Base-by-base conservation (phyloP, 2,113 vertebrate genomes). In the Choloepus hoffmanni region DNA sequence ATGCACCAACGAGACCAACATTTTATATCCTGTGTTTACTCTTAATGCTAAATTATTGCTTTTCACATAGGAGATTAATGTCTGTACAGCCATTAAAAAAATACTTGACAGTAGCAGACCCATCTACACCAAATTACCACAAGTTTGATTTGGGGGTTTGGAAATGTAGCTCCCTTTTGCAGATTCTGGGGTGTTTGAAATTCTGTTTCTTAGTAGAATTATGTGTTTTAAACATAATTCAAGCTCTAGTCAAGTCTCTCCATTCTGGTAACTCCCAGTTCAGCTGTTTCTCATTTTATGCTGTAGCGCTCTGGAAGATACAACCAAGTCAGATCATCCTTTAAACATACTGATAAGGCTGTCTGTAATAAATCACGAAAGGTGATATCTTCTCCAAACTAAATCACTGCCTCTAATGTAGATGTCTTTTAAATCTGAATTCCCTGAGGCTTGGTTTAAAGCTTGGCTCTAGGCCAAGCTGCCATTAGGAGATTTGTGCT, bases 401-500 rank as follows among this genome's bases (percentile, higher is more conserved):
- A 58, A 96, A 95, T 91, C 93, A 79, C 91, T 83, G 11, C 87
- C 91, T 92, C 97, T 97, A 97, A 97, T 96, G 97, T 87, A 89
- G 91, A 96, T 96, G 96, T 96, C 96, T 97, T 95, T 95, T 89
- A 94, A 50, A 93, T 96, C 85, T 93, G 93, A 97, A 97, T 96
- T 97, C 97, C 97, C 97, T 50, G 63, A 79, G 96, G 97, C 82
- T 84, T 81, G 95, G 45, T 82, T 96, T 94, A 86, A 77, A 84
- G 96, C 91, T 96, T 97, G 97, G 97, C 97, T 96, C 53, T 8
- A 50, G 2, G 97, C 96, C 97, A 97, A 90, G 53, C 58, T 81
- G 89, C 97, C 96, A 98, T 98, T 98, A 97, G 89, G 86, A 74
- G 86, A 91, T 87, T 36, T 94, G 93, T 86, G 92, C 23, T 70